These are phyloP conservation scores for Dallia pectoralis DNA, from an alignment of 2,797 vertebrate genomes.

Conservation along the genomic window DNA sequence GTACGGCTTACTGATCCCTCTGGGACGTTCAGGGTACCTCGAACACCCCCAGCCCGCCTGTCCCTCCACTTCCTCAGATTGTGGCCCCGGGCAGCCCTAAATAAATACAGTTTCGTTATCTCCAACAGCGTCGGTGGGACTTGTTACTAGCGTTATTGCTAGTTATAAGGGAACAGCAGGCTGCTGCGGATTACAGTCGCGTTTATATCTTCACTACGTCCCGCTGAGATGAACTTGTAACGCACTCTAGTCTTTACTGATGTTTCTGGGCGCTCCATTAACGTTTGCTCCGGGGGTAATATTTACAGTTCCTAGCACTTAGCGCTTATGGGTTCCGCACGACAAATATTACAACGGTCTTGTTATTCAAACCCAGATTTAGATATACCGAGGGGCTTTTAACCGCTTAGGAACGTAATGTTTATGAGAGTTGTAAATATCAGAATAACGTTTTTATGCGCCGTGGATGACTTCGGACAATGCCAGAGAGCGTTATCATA, in stretches of 20 bases:
- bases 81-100: conserved; percentile 14
- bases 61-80: conserved; percentile 18
- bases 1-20: background rate
- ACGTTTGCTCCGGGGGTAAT: conserved; percentile 30
- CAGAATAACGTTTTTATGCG: conserved; percentile 61
- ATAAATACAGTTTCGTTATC: background rate
- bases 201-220: background rate
- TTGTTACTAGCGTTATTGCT: background rate
- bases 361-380: conserved; percentile 48
- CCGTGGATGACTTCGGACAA: conserved; percentile 55
- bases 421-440: conserved; percentile 54
- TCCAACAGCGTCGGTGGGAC: background rate
- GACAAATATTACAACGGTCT: conserved; percentile 34
- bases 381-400: conserved; percentile 36
- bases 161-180: background rate
- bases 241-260: conserved; percentile 38
- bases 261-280: conserved; percentile 40
- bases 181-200: too few relatives aligned
- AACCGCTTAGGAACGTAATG: conserved; percentile 44
- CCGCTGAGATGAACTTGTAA: conserved; percentile 22
- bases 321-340: conserved; percentile 47
- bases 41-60: background rate
- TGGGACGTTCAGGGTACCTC: conserved; percentile 9
- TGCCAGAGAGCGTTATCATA: conserved; percentile 29
- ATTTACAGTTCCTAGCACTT: conserved; percentile 13